phyloP scores from a whole-genome alignment of 2,797 vertebrate species.

The Helicolenus hilgendorfi region DNA sequence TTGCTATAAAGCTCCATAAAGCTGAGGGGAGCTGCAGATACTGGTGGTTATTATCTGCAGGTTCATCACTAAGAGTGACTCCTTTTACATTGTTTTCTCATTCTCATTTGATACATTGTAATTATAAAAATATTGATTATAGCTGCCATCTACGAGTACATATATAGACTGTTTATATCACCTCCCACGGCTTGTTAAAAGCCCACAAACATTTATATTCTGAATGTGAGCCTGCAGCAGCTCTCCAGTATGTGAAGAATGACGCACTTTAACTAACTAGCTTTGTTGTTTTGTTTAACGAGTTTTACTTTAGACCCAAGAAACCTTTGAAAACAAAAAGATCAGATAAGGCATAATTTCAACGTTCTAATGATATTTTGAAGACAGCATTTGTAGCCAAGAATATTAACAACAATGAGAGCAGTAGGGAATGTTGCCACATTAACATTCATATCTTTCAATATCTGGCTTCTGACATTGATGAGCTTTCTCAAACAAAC shows the following conservation, averaged over 20 bases:
- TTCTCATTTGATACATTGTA: not conserved
- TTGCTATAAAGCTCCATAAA: not conserved
- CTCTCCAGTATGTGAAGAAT: not conserved
- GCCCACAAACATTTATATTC: not conserved
- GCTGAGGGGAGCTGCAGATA: not conserved
- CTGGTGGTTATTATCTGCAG: not conserved
- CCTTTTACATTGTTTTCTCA: not conserved
- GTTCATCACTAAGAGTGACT: not conserved
- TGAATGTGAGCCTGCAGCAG: not conserved
- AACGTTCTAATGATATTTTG: constrained; percentile 34
- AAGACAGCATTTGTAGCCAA: constrained; percentile 19
- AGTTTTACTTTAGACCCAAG: not conserved
- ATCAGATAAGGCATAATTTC: constrained; percentile 8
- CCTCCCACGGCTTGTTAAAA: not conserved
- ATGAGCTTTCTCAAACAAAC: constrained; percentile 29
- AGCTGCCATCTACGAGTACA: not conserved
- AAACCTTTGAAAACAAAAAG: constrained; percentile 12
- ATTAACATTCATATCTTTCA: constrained; percentile 45
- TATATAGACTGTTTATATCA: not conserved
- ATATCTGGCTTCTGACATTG: constrained; percentile 31
- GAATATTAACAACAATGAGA: constrained; percentile 28
- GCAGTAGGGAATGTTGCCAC: constrained; percentile 7
- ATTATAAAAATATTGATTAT: not conserved
- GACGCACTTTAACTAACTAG: not conserved
- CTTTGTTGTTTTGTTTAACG: not conserved